phyloP scores from a whole-genome alignment of 2,797 vertebrate species.

The Peromyscus aztecus region DNA sequence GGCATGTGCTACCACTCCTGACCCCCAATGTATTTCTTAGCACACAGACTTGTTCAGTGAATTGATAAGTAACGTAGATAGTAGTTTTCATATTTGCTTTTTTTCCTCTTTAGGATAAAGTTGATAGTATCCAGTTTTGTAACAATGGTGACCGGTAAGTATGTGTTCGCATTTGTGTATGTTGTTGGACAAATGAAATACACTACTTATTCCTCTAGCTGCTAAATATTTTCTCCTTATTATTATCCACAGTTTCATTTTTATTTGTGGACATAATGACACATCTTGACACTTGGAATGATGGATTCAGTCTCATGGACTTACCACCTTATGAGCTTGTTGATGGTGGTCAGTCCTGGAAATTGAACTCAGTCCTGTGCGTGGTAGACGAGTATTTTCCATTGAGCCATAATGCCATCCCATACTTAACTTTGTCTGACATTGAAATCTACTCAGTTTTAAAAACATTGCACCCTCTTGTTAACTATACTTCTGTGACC shows the following conservation, averaged over 20 bases:
- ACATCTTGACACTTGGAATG: neutral
- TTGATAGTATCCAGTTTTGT: constrained; percentile 99
- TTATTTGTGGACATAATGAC: neutral
- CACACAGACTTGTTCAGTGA: neutral
- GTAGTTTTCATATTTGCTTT: constrained; percentile 50
- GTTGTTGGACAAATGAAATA: neutral
- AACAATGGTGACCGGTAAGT: constrained; percentile 95
- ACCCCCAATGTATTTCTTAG: neutral
- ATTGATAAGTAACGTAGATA: constrained; percentile 48
- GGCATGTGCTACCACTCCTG: neutral
- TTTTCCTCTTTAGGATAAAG: constrained; percentile 93
- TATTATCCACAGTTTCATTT: neutral
- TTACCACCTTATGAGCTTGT: neutral
- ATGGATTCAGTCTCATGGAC: neutral
- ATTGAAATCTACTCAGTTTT: neutral
- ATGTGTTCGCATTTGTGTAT: neutral
- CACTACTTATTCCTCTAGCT: neutral
- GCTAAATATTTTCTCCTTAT: neutral
- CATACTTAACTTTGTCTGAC: neutral
- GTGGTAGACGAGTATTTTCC: neutral
- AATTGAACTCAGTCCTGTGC: neutral
- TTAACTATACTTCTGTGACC: neutral
- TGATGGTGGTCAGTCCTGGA: neutral
- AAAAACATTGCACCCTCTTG: neutral
- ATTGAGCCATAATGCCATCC: neutral